Evolutionary conservation across 2,888 invertebrate genomes (phyloP).

Genomic region (Hyppa rectilinea): DNA sequence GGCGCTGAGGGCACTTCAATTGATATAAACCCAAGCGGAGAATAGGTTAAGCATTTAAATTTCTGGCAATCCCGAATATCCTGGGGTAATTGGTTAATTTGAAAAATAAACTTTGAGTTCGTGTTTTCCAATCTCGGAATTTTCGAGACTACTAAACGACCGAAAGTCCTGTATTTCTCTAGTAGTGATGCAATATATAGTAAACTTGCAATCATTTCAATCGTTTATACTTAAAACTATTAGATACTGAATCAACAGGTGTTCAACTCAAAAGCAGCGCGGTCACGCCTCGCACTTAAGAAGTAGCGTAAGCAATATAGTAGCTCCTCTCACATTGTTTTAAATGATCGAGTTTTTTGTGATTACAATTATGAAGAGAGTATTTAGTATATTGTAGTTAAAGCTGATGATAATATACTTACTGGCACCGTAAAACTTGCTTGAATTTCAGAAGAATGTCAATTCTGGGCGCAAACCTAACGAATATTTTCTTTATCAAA

Average conservation of each 20-base stretch:
- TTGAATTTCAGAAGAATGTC: constrained; percentile 23
- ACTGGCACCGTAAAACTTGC: constrained; percentile 12
- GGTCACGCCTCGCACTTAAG: constrained; percentile 64
- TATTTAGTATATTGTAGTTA: constrained; percentile 2
- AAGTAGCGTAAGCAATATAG: constrained; percentile 24
- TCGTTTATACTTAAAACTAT: constrained; percentile 57
- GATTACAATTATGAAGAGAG: constrained; percentile 28
- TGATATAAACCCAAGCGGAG: too few species aligned
- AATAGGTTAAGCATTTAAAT: too few species aligned
- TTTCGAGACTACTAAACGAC: too few species aligned
- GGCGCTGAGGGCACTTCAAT: too few species aligned
- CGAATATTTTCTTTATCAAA: not conserved
- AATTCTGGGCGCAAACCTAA: not conserved
- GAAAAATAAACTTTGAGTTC: too few species aligned
- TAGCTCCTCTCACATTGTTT: constrained; percentile 13
- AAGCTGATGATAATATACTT: constrained; percentile 13
- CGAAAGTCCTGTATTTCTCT: too few species aligned
- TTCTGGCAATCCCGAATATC: too few species aligned
- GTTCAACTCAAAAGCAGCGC: constrained; percentile 62
- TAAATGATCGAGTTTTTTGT: constrained; percentile 23
- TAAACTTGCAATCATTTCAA: constrained; percentile 38
- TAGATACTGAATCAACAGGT: constrained; percentile 77
- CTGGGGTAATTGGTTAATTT: too few species aligned
- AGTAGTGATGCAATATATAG: constrained; percentile 17
- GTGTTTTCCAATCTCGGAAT: too few species aligned